These are phyloP conservation scores for Dusona sp. DNA, from an alignment of 2,888 invertebrate genomes.

Conservation along the genomic window DNA sequence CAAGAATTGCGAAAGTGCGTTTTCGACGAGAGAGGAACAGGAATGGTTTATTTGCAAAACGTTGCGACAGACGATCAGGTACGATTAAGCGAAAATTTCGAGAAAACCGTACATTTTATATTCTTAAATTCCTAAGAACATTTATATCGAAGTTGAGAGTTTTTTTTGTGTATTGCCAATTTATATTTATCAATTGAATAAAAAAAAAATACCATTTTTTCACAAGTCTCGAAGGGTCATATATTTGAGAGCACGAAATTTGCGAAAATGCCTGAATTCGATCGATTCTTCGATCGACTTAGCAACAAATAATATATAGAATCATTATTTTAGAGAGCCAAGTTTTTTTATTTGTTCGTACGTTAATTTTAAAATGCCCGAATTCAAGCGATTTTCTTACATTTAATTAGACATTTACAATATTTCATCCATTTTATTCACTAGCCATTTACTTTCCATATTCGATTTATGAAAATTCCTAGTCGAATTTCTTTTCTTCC, in stretches of 20 bases:
- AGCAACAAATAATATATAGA: background rate
- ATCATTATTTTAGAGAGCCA: background rate
- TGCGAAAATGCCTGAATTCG: background rate
- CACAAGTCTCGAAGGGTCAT: background rate
- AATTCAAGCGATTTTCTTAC: background rate
- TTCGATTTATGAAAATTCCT: background rate
- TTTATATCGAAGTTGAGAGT: constrained; percentile 11
- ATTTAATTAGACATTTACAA: background rate
- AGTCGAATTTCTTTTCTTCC: background rate
- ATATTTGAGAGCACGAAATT: constrained; percentile 7
- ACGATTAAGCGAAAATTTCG: constrained; percentile 59
- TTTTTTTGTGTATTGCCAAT: constrained; percentile 19
- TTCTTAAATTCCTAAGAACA: constrained; percentile 50
- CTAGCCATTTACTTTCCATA: background rate
- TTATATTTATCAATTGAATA: constrained; percentile 1
- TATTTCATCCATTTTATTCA: background rate
- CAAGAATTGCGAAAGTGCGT: constrained; percentile 90
- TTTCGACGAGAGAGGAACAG: constrained; percentile 86
- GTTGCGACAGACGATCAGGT: constrained; percentile 86
- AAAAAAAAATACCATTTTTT: background rate
- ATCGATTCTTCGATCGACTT: background rate
- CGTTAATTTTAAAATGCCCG: background rate
- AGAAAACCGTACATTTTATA: constrained; percentile 51
- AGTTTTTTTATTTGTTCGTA: background rate
- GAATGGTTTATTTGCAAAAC: constrained; percentile 87